A percentile compares a stretch with the other conserved stretches of the same genome.
These are phyloP conservation scores for Hyles euphorbiae DNA, from an alignment of 1,140 invertebrate genomes.

Conservation along the genomic window DNA sequence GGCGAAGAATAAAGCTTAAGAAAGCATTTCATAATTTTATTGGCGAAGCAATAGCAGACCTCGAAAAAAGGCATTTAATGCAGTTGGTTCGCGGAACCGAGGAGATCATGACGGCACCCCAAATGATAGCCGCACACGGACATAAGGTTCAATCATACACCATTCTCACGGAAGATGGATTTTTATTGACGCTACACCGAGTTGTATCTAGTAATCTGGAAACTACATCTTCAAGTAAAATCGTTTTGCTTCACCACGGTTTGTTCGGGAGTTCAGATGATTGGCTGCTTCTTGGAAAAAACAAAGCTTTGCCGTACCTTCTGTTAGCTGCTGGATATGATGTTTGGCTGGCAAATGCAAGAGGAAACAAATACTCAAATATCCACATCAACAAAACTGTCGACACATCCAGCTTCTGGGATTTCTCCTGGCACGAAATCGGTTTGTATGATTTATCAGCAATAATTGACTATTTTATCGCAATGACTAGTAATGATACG, in stretches of 20 bases:
- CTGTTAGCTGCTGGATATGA: conserved; percentile 78
- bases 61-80: background rate
- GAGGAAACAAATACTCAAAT: conserved; percentile 79
- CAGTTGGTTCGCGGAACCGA: conserved; percentile 1
- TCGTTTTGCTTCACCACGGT: conserved; percentile 81
- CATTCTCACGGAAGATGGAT: conserved; percentile 80
- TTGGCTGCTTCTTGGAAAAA: conserved; percentile 82
- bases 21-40: conserved; percentile 27
- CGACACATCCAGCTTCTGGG: conserved; percentile 76
- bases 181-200: conserved; percentile 81
- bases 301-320: conserved; percentile 79
- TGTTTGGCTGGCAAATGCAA: conserved; percentile 80
- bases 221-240: background rate
- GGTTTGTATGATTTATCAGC: conserved; percentile 84
- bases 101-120: conserved; percentile 28
- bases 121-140: conserved; percentile 77
- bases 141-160: conserved; percentile 80
- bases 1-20: conserved; percentile 21
- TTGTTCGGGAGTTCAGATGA: conserved; percentile 80
- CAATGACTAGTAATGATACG: conserved; percentile 65
- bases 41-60: conserved; percentile 12
- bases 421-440: conserved; percentile 82
- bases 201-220: conserved; percentile 65
- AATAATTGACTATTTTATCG: conserved; percentile 80
- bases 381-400: conserved; percentile 67